phyloP scores from a whole-genome alignment of 2,113 vertebrate species.

The Dermatemys mawii region DNA sequence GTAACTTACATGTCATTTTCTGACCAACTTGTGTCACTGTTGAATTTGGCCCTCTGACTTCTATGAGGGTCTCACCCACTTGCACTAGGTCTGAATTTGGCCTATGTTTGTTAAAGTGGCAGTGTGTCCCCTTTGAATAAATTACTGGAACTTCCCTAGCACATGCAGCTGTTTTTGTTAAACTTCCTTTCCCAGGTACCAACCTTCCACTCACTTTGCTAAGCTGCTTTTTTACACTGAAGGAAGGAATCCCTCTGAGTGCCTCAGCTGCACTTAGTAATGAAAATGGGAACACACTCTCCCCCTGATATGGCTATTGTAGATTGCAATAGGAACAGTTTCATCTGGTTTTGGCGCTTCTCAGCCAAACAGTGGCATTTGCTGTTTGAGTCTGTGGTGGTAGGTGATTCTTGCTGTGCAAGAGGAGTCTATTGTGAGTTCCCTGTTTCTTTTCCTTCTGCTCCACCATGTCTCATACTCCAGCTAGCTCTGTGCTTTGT shows the following conservation, averaged over 20 bases:
- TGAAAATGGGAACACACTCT: no score
- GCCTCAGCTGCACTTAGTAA: no score
- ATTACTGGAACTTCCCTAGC: neutral
- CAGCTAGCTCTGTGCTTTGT: no score
- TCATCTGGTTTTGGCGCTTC: no score
- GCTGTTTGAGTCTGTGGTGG: no score
- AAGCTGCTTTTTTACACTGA: neutral
- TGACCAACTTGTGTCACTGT: neutral
- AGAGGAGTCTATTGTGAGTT: no score
- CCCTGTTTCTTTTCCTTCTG: no score
- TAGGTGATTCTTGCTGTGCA: no score
- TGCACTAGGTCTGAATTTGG: neutral
- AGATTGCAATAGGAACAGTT: no score
- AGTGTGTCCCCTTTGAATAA: neutral
- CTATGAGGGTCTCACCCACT: neutral
- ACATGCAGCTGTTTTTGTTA: neutral
- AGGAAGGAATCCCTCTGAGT: neutral
- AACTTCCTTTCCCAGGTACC: neutral
- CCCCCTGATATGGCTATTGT: no score
- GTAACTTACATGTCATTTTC: neutral
- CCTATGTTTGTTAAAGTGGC: neutral
- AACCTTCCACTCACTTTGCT: neutral
- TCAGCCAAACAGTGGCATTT: no score
- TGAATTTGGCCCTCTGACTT: neutral
- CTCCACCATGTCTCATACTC: no score